Evolutionary conservation across 2,113 vertebrate genomes (phyloP), one percentile per base, ranked within the genome.

Genomic region (Naja naja): DNA sequence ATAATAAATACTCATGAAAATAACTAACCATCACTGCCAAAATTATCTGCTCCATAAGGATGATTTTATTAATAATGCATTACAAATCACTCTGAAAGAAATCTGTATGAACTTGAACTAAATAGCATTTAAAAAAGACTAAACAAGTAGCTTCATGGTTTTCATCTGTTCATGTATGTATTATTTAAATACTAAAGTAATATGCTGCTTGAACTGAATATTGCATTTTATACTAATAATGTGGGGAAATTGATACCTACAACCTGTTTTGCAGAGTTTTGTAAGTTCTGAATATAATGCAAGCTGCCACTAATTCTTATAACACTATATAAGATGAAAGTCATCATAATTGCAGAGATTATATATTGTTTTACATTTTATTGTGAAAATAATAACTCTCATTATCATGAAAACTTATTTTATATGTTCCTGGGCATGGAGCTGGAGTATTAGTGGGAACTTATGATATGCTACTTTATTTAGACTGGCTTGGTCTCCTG

Each of bases 1-100:
- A 18, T 2, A 16, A 64, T 30, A 88, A 91, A 92, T 53, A 92
- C 56, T 34, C 16, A 69, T 1, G 18, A 85, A 87, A 49, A 88
- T 93, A 58, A 60, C 93, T 92, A 89, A 89, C 39, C 20, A 54
- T 3, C 53, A n/a, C 5, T 18, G 11, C 90, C 34, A 95, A 93
- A 95, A 94, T 56, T 53, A 87, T 20, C 16, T 0, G 22, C 34
- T 54, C 91, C 0, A 39, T 89, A 0, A 9, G 54, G 14, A 85
- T 91, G 91, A 93, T 60, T 89, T 39, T 85, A 81, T 43, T 43
- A 89, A 88, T 23, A 81, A 56, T 85, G 11, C 52, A 56, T 11
- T n/a, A 34, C 55, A 56, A 89, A 92, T 11, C 60, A 90, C 1
- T 69, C 60, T 90, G 45, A 49, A 90, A 90, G 64, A 34, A 52